Conservation (phyloP, 2,797 vertebrate species). For the Thunnus albacares region DNA sequence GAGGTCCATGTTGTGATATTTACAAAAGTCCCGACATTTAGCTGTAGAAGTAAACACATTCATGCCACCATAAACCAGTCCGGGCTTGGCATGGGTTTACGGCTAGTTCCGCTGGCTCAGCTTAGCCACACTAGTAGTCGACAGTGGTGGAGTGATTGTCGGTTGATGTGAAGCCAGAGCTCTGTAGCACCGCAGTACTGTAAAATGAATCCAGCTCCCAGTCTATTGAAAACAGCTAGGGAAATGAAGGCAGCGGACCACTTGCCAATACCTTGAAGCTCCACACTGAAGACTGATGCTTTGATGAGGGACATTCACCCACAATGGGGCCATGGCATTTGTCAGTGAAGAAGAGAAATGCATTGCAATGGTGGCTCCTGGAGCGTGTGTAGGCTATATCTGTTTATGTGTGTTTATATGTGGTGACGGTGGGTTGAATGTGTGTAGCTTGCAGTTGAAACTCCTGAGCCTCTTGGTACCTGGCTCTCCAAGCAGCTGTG, state of each 20-base stretch:
- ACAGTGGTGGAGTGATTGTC: conserved; percentile 62
- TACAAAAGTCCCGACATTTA: conserved; percentile 70
- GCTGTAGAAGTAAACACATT: conserved; percentile 73
- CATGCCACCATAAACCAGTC: conserved; percentile 63
- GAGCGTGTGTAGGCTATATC: conserved; percentile 15
- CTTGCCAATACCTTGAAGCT: conserved; percentile 68
- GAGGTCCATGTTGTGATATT: conserved; percentile 80
- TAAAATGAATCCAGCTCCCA: conserved; percentile 67
- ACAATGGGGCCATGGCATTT: conserved; percentile 45
- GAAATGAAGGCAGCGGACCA: conserved; percentile 62
- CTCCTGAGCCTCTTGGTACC: conserved; percentile 56
- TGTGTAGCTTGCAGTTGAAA: conserved; percentile 68
- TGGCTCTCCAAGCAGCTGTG: conserved; percentile 64
- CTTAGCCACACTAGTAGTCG: conserved; percentile 55
- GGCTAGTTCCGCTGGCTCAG: conserved; percentile 65
- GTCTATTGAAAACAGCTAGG: conserved; percentile 71
- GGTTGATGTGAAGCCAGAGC: conserved; percentile 73
- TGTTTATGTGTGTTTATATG: conserved; percentile 6
- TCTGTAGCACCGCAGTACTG: conserved; percentile 69
- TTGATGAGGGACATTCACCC: conserved; percentile 42
- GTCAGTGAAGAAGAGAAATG: conserved; percentile 27
- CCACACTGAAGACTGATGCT: conserved; percentile 58
- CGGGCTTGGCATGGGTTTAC: conserved; percentile 57
- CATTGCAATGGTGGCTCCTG: conserved; percentile 16
- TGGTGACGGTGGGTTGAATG: conserved; percentile 48